Conservation (phyloP, 2,888 invertebrate species). For the Lathronympha strigana region DNA sequence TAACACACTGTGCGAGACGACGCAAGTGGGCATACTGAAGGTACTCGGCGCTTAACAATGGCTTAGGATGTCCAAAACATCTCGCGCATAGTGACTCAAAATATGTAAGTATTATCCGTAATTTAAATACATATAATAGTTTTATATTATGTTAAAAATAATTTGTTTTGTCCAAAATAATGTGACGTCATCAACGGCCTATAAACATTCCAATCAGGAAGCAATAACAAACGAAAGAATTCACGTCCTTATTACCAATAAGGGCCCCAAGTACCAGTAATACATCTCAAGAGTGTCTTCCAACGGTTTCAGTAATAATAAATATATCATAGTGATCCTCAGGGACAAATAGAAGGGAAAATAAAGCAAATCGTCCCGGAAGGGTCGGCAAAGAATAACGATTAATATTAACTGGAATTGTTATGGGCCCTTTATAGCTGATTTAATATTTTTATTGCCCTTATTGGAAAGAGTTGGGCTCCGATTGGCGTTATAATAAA, state of each 20-base stretch:
- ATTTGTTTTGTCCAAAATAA: neutral
- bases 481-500: constrained; percentile 39
- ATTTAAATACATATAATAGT: neutral
- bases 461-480: constrained; percentile 69
- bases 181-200: neutral
- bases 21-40: no score
- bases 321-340: constrained; percentile 81
- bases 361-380: constrained; percentile 78
- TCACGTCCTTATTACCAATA: constrained; percentile 50
- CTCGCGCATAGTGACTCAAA: no score
- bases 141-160: neutral
- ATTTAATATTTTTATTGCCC: constrained; percentile 79
- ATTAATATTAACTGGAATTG: constrained; percentile 84
- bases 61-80: no score
- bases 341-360: constrained; percentile 79
- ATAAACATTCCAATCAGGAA: constrained; percentile 19
- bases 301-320: constrained; percentile 77
- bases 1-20: no score
- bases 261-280: constrained; percentile 62
- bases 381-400: constrained; percentile 82
- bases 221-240: constrained; percentile 32
- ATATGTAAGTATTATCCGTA: no score
- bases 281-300: constrained; percentile 79
- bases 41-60: no score
- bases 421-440: constrained; percentile 75